Conservation (phyloP, 2,797 vertebrate species). For the Parauchenoglanis ngamensis region DNA sequence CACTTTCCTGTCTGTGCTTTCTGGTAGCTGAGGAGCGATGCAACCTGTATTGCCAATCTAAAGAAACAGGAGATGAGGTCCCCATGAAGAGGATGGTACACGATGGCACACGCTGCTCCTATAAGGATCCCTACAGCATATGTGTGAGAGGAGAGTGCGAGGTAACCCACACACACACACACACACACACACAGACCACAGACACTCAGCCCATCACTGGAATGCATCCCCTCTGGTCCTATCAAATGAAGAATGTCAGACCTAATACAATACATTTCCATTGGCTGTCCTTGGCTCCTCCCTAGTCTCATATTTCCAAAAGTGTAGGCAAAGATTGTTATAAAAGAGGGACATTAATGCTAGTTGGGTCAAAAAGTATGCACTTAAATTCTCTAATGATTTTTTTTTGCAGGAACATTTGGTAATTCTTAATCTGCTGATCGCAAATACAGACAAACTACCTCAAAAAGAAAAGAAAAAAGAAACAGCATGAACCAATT, state of each 20-base stretch:
- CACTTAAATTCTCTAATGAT: conserved; percentile 2
- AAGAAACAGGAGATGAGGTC: conserved; percentile 83
- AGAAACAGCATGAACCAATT: not conserved
- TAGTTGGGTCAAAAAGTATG: not conserved
- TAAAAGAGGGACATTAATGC: not conserved
- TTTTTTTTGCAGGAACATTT: not conserved
- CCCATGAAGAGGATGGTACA: conserved; percentile 92
- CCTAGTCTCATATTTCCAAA: not conserved
- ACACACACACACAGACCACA: conserved; percentile 25
- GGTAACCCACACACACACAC: conserved; percentile 71
- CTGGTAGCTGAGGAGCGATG: conserved; percentile 87
- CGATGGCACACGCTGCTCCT: conserved; percentile 93
- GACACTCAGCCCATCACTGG: conserved; percentile 33
- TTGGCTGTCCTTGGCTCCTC: conserved; percentile 20
- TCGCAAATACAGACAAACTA: not conserved
- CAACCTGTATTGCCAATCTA: conserved; percentile 87
- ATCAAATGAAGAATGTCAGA: conserved; percentile 46
- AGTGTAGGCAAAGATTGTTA: not conserved
- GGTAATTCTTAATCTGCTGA: not conserved
- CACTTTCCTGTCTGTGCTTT: not conserved
- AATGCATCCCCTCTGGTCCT: conserved; percentile 37
- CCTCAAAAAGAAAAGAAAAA: not conserved
- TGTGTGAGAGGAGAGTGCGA: conserved; percentile 94
- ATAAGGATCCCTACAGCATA: conserved; percentile 87
- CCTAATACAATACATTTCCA: conserved; percentile 38